These are phyloP conservation scores for Strigamia transsilvanica DNA, from an alignment of 2,888 invertebrate species.

Conservation along the genomic window DNA sequence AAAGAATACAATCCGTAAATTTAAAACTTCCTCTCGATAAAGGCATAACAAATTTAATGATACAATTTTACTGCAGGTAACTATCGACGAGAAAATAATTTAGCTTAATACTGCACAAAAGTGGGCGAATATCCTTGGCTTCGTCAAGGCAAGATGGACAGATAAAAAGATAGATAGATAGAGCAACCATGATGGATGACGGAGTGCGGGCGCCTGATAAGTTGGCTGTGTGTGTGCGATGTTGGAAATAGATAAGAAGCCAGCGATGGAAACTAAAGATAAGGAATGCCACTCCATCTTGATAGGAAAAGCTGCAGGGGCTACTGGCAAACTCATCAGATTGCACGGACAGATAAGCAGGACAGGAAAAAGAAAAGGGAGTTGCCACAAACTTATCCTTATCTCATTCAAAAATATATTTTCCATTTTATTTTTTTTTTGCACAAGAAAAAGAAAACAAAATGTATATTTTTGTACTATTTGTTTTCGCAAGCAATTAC, in stretches of 20 bases:
- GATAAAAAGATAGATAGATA: conserved; percentile 48
- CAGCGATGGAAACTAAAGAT: conserved; percentile 25
- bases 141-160: conserved; percentile 50
- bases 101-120: background rate
- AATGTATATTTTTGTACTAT: background rate
- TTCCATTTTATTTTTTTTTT: background rate
- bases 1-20: background rate
- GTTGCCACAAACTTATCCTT: conserved; percentile 29
- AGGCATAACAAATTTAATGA: background rate
- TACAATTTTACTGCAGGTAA: conserved; percentile 6
- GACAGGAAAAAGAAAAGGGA: conserved; percentile 45
- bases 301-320: conserved; percentile 34
- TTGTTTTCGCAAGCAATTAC: background rate
- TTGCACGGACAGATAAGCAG: conserved; percentile 49
- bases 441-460: background rate
- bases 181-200: conserved; percentile 50
- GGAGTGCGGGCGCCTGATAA: conserved; percentile 43
- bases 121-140: conserved; percentile 25
- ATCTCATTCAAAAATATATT: conserved; percentile 21
- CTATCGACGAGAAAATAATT: background rate
- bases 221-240: conserved; percentile 30
- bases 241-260: conserved; percentile 34
- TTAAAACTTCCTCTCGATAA: background rate
- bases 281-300: conserved; percentile 20
- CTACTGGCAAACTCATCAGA: conserved; percentile 50